Percentiles rank a stretch among this genome's conserved stretches.
Conservation (phyloP, 2,888 invertebrate species). For the Dusona sp. region DNA sequence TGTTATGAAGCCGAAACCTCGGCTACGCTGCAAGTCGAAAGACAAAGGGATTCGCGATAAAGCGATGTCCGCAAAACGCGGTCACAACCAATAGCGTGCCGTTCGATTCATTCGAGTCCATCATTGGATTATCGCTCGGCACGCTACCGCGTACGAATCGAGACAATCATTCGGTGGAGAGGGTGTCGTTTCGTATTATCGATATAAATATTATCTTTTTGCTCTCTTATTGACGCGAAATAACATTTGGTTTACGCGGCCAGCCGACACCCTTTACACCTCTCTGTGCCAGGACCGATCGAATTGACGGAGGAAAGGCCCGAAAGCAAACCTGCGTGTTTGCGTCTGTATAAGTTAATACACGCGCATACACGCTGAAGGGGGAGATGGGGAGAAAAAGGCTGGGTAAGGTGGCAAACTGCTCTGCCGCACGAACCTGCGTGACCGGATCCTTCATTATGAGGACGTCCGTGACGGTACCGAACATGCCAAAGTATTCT, state of each 20-base stretch:
- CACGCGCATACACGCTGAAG: conserved; percentile 11
- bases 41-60: conserved; percentile 61
- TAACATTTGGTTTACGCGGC: neutral
- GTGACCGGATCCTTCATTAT: conserved; percentile 98
- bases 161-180: neutral
- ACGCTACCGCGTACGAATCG: neutral
- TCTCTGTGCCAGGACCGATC: conserved; percentile 23
- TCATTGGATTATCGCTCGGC: neutral
- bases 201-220: neutral
- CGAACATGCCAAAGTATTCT: conserved; percentile 97
- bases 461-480: conserved; percentile 95
- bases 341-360: neutral
- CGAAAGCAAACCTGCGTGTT: neutral
- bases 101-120: neutral
- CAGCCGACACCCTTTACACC: conserved; percentile 44
- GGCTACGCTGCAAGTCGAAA: conserved; percentile 91
- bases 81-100: neutral
- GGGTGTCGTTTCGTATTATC: neutral
- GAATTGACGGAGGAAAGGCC: conserved; percentile 21
- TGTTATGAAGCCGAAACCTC: conserved; percentile 97
- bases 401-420: conserved; percentile 34
- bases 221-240: neutral
- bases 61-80: conserved; percentile 10
- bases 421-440: conserved; percentile 88
- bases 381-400: neutral